A percentile compares a stretch with the other conserved stretches of the same genome.
phyloP scores from a whole-genome alignment of 1,140 invertebrate species.

The Gryon sp. region DNA sequence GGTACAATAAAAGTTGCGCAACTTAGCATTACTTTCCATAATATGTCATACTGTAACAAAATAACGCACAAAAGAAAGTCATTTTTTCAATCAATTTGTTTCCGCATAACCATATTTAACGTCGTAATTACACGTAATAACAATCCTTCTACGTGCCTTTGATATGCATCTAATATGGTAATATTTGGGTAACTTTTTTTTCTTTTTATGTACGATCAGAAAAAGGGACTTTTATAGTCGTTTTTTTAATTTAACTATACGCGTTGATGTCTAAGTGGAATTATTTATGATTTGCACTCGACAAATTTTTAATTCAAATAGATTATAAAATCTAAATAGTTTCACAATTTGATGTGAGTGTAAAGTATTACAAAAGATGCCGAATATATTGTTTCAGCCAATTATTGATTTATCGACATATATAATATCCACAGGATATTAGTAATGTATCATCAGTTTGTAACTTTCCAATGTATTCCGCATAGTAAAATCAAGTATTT shows the following conservation, averaged over 20 bases:
- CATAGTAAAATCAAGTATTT: conserved; percentile 60
- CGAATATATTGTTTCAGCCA: conserved; percentile 35
- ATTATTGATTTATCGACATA: conserved; percentile 45
- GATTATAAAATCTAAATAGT: neutral
- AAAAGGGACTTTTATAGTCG: no score
- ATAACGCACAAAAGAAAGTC: neutral
- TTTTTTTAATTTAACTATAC: no score
- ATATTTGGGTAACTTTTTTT: no score
- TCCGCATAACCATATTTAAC: conserved; percentile 3
- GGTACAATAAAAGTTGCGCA: no score
- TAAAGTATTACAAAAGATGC: conserved; percentile 1
- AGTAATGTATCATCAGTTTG: conserved; percentile 47
- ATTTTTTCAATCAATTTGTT: neutral
- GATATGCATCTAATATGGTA: no score
- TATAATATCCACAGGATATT: conserved; percentile 48
- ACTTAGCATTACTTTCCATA: neutral
- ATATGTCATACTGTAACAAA: neutral
- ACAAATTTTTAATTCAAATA: no score
- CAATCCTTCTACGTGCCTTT: neutral
- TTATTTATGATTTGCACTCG: no score
- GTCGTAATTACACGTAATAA: neutral
- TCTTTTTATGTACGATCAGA: no score
- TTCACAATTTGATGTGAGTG: conserved; percentile 19
- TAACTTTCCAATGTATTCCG: conserved; percentile 58
- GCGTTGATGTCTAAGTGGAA: no score